phyloP scores from a whole-genome alignment of 1,140 invertebrate species.

The Megathymus violae region DNA sequence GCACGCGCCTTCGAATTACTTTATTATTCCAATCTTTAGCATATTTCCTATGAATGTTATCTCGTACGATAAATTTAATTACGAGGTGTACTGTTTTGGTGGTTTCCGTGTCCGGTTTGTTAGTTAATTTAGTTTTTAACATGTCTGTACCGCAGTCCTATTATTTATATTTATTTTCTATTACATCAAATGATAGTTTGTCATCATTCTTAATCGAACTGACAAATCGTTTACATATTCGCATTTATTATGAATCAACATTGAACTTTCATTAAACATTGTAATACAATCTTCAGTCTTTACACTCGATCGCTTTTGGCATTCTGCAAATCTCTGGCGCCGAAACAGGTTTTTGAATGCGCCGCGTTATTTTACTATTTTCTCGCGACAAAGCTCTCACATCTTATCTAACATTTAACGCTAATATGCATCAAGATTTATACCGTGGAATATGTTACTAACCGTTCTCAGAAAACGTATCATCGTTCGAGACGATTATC shows the following conservation, averaged over 20 bases:
- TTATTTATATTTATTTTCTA: conserved; percentile 51
- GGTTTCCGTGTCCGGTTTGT: conserved; percentile 65
- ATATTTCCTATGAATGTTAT: conserved; percentile 66
- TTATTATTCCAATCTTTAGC: conserved; percentile 70
- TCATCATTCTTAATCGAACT: conserved; percentile 38
- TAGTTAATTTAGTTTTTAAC: too few species aligned
- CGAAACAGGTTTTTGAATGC: not conserved
- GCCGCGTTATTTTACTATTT: conserved; percentile 3
- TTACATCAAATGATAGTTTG: conserved; percentile 42
- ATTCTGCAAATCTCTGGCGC: conserved; percentile 1
- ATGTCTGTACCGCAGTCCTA: conserved; percentile 55
- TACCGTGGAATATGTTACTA: conserved; percentile 28
- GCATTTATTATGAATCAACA: conserved; percentile 16
- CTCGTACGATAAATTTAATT: conserved; percentile 68
- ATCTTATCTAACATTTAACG: conserved; percentile 13
- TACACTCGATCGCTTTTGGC: not conserved
- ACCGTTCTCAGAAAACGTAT: conserved; percentile 43
- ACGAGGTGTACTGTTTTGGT: conserved; percentile 60
- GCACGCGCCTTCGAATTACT: conserved; percentile 66
- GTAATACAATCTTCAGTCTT: not conserved
- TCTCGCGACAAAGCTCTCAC: conserved; percentile 18
- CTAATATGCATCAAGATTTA: conserved; percentile 19
- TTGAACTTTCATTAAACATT: conserved; percentile 22
- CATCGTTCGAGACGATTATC: conserved; percentile 40
- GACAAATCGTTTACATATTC: conserved; percentile 41